Base-by-base conservation (phyloP, 2,888 invertebrate species). In the Rhagophthalmus giganteus region DNA sequence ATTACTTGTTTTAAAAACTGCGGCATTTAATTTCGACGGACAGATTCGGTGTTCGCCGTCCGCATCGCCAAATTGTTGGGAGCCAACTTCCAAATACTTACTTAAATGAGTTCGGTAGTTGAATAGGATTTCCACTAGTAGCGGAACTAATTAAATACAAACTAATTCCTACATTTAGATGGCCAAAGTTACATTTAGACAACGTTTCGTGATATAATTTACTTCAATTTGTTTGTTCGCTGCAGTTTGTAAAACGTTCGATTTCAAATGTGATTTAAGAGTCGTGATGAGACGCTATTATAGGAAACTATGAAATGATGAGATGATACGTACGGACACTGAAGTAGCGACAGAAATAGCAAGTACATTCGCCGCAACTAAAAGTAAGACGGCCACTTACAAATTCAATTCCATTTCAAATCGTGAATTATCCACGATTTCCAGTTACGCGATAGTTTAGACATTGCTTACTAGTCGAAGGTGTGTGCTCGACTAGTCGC, bases 301-400 rank as follows among this genome's bases (percentile, higher is more conserved):
- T 54, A 47, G 52, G 52, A 46, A 54, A 53, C 54, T 52, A 56
- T 54, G 49, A n/a, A 57, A 56, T 58, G 44, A 60, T 60, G 60
- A 53, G 32, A 60, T 61, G 60, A 59, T 59, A 55, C 58, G 56
- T 59, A 59, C 56, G 48, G 53, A 53, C 63, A 66, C 60, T 64
- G 64, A 58, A 57, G 57, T 64, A 67, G 69, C 68, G 64, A 67
- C 60, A 70, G 68, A 66, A 63, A 64, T 64, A 67, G 66, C 66
- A 59, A 62, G 58, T 55, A 71, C 72, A 73, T 73, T 71, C 73
- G 68, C 66, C 64, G 72, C 72, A 71, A 71, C 64, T 61, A 54
- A 70, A 71, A 81, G 76, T 79, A 79, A 78, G 78, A 74, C 76
- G 77, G 77, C 63, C 66, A 59, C 63, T 78, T 77, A 80, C 79